A percentile compares a stretch with the other conserved stretches of the same genome.
Evolutionary conservation across 2,797 vertebrate species (phyloP).

Genomic region (Apogon hyalosoma): DNA sequence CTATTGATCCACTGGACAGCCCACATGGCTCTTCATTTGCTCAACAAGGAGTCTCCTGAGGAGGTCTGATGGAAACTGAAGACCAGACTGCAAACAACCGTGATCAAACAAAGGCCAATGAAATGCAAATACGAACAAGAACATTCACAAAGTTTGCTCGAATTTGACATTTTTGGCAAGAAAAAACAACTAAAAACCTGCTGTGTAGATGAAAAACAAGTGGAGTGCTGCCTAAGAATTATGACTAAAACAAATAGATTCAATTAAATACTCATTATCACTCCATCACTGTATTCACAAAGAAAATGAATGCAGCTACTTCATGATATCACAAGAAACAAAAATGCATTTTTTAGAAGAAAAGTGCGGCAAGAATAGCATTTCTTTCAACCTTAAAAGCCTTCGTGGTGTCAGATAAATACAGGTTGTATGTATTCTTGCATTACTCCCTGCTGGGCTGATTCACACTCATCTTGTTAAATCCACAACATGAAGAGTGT

Average conservation of each 20-base stretch:
- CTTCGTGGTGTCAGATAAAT: too few species aligned
- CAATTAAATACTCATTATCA: too few species aligned
- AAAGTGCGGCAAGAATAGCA: too few species aligned
- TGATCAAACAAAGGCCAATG: slow-evolving; percentile 60
- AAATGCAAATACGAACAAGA: slow-evolving; percentile 66
- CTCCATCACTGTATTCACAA: too few species aligned
- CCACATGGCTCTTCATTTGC: slow-evolving; percentile 47
- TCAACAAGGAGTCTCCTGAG: slow-evolving; percentile 51
- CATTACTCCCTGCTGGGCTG: background rate
- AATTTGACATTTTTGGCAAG: slow-evolving; percentile 24
- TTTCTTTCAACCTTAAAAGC: too few species aligned
- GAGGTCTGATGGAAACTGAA: slow-evolving; percentile 39
- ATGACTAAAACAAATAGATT: too few species aligned
- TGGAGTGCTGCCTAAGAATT: too few species aligned
- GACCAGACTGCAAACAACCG: slow-evolving; percentile 28
- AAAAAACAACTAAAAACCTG: background rate
- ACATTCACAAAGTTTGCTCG: slow-evolving; percentile 29
- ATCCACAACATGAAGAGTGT: slow-evolving; percentile 15
- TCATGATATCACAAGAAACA: too few species aligned
- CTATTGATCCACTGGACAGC: slow-evolving; percentile 47
- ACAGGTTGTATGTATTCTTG: background rate
- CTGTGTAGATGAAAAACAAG: background rate
- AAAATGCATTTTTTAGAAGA: too few species aligned
- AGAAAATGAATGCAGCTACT: too few species aligned
- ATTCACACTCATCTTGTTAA: background rate